phyloP scores from a whole-genome alignment of 2,888 invertebrate genomes.

The Anticlea derivata region DNA sequence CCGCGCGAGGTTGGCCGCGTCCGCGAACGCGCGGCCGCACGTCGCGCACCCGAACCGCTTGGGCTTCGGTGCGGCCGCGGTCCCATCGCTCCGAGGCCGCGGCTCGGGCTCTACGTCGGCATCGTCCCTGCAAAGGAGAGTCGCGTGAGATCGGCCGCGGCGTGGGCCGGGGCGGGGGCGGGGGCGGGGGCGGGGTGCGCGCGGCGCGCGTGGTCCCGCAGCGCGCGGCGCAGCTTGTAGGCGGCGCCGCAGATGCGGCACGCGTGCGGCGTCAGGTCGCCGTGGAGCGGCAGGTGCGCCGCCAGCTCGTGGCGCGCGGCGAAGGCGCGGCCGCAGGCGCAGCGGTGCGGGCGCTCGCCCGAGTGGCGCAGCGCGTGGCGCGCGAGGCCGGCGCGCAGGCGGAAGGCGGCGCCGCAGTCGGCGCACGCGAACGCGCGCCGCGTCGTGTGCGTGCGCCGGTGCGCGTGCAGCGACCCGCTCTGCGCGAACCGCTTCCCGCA shows the following conservation, averaged over 20 bases:
- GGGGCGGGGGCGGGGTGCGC: conserved; percentile 78
- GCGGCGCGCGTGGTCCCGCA: conserved; percentile 24
- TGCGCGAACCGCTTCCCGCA: conserved; percentile 87
- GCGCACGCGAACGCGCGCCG: conserved; percentile 83
- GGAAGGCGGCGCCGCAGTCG: conserved; percentile 85
- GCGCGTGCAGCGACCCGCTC: conserved; percentile 86
- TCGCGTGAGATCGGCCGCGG: conserved; percentile 42
- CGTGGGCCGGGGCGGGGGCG: too few species aligned
- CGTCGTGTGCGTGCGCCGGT: conserved; percentile 83
- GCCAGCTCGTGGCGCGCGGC: conserved; percentile 84
- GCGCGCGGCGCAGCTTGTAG: conserved; percentile 72
- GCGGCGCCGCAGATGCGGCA: conserved; percentile 82
- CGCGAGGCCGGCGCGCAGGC: conserved; percentile 81
- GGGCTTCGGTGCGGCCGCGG: conserved; percentile 37
- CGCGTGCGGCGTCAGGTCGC: conserved; percentile 79
- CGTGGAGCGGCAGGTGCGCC: conserved; percentile 81
- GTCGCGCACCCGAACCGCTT: conserved; percentile 67
- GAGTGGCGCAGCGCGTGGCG: conserved; percentile 85
- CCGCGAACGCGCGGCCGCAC: conserved; percentile 80
- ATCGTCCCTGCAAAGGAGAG: conserved; percentile 24
- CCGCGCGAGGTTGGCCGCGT: conserved; percentile 75
- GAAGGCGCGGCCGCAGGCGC: conserved; percentile 83
- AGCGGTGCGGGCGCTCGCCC: conserved; percentile 85
- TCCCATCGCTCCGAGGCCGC: too few species aligned
- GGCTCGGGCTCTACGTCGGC: neutral